Evolutionary conservation across 2,797 vertebrate species (phyloP).

Genomic region (Botia almorhae): DNA sequence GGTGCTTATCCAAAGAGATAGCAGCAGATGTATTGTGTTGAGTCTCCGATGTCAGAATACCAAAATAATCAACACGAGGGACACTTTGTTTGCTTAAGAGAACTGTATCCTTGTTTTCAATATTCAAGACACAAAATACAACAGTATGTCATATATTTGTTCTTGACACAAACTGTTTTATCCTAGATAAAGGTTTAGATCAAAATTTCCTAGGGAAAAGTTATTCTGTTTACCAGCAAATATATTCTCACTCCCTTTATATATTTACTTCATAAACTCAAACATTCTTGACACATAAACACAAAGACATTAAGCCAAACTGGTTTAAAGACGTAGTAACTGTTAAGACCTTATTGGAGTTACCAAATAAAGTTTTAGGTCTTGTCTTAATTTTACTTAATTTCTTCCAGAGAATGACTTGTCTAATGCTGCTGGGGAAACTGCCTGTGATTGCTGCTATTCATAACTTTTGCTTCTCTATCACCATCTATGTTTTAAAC

Average conservation of each 20-base stretch:
- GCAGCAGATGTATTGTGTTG: neutral
- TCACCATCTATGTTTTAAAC: too few species aligned
- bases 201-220: too few species aligned
- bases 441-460: too few species aligned
- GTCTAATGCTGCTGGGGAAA: too few species aligned
- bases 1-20: constrained; percentile 19
- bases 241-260: constrained; percentile 16
- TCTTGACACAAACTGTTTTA: constrained; percentile 5
- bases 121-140: neutral
- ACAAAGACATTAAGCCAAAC: constrained; percentile 15
- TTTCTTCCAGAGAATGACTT: too few species aligned
- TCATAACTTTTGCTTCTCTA: too few species aligned
- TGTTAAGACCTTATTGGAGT: too few species aligned
- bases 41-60: constrained; percentile 16
- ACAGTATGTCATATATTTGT: neutral
- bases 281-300: constrained; percentile 18
- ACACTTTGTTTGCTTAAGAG: neutral
- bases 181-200: neutral
- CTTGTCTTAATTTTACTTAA: too few species aligned
- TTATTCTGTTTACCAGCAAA: neutral
- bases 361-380: too few species aligned
- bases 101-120: neutral
- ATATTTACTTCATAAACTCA: constrained; percentile 17
- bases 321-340: too few species aligned
- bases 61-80: neutral